Percentiles rank a stretch among this genome's conserved stretches.
Conservation (phyloP, 2,113 vertebrate genomes). For the Parus major region DNA sequence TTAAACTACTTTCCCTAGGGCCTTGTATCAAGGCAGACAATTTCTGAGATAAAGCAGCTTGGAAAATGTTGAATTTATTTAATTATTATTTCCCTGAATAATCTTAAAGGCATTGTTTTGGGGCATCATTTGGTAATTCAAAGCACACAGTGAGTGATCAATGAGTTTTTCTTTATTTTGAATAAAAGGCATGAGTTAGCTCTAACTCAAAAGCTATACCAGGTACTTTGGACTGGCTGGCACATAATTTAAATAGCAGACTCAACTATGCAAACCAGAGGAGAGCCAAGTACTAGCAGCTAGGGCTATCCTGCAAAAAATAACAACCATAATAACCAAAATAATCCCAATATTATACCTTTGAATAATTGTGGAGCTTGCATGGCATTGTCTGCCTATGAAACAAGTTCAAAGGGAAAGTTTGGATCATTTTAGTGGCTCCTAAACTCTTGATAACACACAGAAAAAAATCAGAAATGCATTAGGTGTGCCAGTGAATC, state of each 20-base stretch:
- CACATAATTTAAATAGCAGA: not conserved
- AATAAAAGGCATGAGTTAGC: not conserved
- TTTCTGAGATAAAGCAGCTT: slow-evolving; percentile 11
- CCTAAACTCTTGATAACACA: not conserved
- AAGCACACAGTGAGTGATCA: not conserved
- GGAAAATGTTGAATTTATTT: slow-evolving; percentile 18
- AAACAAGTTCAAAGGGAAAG: not conserved
- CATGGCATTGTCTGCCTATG: not conserved
- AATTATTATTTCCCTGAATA: not conserved
- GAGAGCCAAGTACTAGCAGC: not conserved
- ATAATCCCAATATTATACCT: not conserved
- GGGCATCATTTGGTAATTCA: not conserved
- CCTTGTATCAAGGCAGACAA: slow-evolving; percentile 28
- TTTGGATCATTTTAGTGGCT: not conserved
- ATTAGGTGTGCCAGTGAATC: no score
- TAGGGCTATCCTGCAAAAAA: not conserved
- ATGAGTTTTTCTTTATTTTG: not conserved
- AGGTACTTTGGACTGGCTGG: not conserved
- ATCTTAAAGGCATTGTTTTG: not conserved
- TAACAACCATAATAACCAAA: not conserved
- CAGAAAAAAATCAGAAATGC: not conserved
- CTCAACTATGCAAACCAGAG: not conserved
- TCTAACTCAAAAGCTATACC: not conserved
- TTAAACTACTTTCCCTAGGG: slow-evolving; percentile 37
- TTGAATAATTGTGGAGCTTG: not conserved